These are phyloP conservation scores for Turnix velox DNA, from an alignment of 2,113 vertebrate species.

Conservation along the genomic window DNA sequence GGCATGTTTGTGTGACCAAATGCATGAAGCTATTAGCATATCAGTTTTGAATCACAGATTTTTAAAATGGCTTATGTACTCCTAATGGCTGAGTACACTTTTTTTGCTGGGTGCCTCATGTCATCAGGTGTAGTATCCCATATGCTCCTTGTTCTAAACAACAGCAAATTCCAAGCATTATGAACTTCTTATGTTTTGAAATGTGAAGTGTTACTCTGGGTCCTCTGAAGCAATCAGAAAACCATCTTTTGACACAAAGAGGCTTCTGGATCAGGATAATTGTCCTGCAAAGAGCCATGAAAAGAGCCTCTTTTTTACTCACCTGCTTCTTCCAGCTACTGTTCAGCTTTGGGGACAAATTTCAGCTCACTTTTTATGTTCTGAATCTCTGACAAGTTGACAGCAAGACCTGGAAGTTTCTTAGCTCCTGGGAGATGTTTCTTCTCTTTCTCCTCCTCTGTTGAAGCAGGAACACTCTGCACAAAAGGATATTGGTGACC, in stretches of 20 bases:
- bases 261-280: neutral
- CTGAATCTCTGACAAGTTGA: constrained; percentile 94
- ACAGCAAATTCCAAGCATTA: neutral
- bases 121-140: neutral
- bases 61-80: neutral
- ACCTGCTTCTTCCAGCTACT: constrained; percentile 69
- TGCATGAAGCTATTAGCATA: neutral
- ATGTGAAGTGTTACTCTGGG: neutral
- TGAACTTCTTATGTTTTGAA: neutral
- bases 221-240: neutral
- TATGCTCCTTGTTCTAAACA: neutral
- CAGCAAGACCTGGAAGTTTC: constrained; percentile 88
- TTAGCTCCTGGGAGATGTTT: constrained; percentile 87
- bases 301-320: constrained; percentile 39
- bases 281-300: neutral
- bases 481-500: constrained; percentile 2
- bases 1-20: neutral
- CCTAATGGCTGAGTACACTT: neutral
- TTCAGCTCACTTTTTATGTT: constrained; percentile 93
- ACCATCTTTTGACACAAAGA: neutral
- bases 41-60: neutral
- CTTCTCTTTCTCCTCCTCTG: constrained; percentile 81
- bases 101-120: neutral
- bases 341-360: constrained; percentile 79
- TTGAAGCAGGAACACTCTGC: constrained; percentile 54